These are phyloP conservation scores for Tinamus major DNA, from an alignment of 2,797 vertebrate genomes.

Conservation along the genomic window DNA sequence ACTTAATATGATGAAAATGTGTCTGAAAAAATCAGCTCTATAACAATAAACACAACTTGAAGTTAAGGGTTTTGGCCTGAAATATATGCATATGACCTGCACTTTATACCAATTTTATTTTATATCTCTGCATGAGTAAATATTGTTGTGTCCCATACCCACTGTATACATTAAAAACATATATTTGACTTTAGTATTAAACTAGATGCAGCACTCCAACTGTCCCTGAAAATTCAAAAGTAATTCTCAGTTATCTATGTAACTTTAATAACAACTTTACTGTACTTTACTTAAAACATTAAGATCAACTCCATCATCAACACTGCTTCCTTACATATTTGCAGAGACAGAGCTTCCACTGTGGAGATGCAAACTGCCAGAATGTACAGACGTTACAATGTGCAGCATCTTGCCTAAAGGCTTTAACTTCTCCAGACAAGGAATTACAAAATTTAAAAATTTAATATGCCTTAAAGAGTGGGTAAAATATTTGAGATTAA, in stretches of 20 bases:
- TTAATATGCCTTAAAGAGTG: not conserved
- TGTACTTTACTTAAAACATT: not conserved
- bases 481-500: not conserved
- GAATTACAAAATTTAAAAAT: not conserved
- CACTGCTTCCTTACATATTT: not conserved
- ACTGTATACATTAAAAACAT: not conserved
- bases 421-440: not conserved
- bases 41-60: not conserved
- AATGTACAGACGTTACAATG: not conserved
- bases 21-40: not conserved
- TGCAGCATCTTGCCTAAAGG: not conserved
- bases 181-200: not conserved
- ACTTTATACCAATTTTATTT: slow-evolving; percentile 2
- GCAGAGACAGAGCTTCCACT: not conserved
- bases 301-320: not conserved
- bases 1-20: not conserved
- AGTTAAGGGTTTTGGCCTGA: not conserved
- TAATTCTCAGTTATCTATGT: slow-evolving; percentile 1
- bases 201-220: not conserved
- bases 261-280: not conserved
- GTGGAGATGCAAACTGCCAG: not conserved
- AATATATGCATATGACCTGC: too few relatives aligned
- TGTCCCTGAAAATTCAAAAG: slow-evolving; percentile 23
- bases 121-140: not conserved
- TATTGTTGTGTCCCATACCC: not conserved